These are phyloP conservation scores for Cacoxenus indagator DNA, from an alignment of 2,888 invertebrate genomes.

Conservation along the genomic window DNA sequence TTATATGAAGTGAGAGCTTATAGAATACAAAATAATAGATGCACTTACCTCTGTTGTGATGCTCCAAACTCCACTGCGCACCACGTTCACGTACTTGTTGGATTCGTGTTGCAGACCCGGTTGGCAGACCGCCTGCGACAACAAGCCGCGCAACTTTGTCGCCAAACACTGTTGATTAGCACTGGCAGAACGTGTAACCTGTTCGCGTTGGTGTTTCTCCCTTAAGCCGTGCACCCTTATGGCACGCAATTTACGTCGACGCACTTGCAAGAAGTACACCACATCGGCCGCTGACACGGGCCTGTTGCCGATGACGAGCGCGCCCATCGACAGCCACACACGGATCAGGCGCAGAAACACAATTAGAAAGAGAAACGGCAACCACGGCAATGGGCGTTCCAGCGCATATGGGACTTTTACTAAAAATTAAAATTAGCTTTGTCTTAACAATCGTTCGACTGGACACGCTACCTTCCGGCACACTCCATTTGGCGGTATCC, in stretches of 20 bases:
- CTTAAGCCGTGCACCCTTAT: constrained; percentile 61
- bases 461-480: constrained; percentile 57
- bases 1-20: too few relatives aligned
- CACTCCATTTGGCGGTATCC: constrained; percentile 69
- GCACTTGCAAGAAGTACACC: constrained; percentile 64
- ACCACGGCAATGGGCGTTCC: constrained; percentile 67
- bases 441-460: not conserved
- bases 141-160: constrained; percentile 45
- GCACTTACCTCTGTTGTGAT: constrained; percentile 30
- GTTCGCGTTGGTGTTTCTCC: constrained; percentile 47
- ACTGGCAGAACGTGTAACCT: constrained; percentile 22
- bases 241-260: constrained; percentile 63
- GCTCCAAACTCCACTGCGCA: constrained; percentile 9
- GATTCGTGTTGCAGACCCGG: constrained; percentile 46
- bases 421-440: not conserved
- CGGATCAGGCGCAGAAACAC: constrained; percentile 59
- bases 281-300: constrained; percentile 58
- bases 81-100: not conserved
- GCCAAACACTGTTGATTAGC: constrained; percentile 35
- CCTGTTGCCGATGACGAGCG: constrained; percentile 60
- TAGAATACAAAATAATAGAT: constrained; percentile 11
- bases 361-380: constrained; percentile 63
- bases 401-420: constrained; percentile 35
- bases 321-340: constrained; percentile 55
- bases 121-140: constrained; percentile 57